Conservation (phyloP, 2,797 vertebrate species). For the Anguilla pacifica region DNA sequence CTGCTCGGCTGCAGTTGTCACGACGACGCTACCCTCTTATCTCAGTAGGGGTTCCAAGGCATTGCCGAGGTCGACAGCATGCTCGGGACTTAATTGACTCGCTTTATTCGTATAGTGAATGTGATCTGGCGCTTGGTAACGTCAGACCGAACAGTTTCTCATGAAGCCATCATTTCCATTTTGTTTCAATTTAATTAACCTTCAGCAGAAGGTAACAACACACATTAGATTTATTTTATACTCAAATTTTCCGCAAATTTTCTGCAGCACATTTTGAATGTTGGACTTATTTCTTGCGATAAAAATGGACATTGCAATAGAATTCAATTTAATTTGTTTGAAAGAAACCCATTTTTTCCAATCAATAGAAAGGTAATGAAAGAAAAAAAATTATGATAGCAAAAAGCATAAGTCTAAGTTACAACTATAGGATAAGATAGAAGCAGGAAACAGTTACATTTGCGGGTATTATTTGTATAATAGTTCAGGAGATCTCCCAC, state of each 20-base stretch:
- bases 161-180: slow-evolving; percentile 35
- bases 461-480: slow-evolving; percentile 4
- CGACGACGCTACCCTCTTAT: slow-evolving; percentile 26
- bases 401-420: not conserved
- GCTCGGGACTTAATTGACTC: slow-evolving; percentile 38
- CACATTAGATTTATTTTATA: not conserved
- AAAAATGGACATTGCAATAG: not conserved
- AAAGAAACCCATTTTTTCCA: not conserved
- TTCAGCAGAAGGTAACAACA: slow-evolving; percentile 32
- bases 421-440: slow-evolving; percentile 12
- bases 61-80: slow-evolving; percentile 19
- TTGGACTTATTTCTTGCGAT: not conserved
- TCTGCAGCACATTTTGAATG: not conserved
- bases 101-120: slow-evolving; percentile 38
- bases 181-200: slow-evolving; percentile 46
- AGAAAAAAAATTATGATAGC: not conserved
- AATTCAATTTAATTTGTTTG: not conserved
- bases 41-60: slow-evolving; percentile 24
- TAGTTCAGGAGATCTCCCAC: slow-evolving; percentile 10
- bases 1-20: slow-evolving; percentile 27
- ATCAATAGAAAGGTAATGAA: slow-evolving; percentile 18
- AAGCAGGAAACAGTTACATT: not conserved
- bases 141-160: slow-evolving; percentile 36
- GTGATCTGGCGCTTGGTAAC: slow-evolving; percentile 29
- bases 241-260: not conserved